Percentiles rank a stretch among this genome's conserved stretches.
phyloP scores from a whole-genome alignment of 2,113 vertebrate genomes.

The Epinephelus lanceolatus region DNA sequence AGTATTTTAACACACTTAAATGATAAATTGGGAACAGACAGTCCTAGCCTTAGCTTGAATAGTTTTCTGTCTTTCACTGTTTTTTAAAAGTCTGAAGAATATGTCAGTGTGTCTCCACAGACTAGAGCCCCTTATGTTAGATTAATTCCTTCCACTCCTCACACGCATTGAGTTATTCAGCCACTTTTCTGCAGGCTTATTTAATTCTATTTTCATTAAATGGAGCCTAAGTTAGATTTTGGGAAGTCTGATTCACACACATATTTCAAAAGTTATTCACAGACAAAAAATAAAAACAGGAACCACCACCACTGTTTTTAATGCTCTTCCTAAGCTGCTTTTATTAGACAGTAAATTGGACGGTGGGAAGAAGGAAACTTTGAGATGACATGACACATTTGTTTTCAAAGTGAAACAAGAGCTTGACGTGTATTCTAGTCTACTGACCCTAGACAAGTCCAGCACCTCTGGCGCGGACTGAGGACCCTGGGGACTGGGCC shows the following conservation, averaged over 20 bases:
- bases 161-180: background rate
- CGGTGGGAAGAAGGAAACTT: slow-evolving; percentile 1
- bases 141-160: background rate
- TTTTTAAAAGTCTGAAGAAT: too few relatives aligned
- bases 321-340: slow-evolving; percentile 15
- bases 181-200: background rate
- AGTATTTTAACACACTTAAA: too few relatives aligned
- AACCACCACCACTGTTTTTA: slow-evolving; percentile 9
- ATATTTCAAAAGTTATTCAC: slow-evolving; percentile 21
- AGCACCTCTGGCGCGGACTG: background rate
- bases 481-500: slow-evolving; percentile 11
- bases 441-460: background rate
- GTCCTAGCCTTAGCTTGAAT: background rate
- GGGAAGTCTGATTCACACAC: slow-evolving; percentile 36
- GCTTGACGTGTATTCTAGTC: background rate
- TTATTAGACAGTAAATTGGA: background rate
- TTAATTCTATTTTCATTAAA: background rate
- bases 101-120: background rate
- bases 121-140: background rate
- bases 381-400: background rate
- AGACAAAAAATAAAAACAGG: slow-evolving; percentile 17
- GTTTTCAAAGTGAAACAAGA: background rate
- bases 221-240: background rate
- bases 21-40: too few relatives aligned
- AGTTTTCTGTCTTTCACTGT: background rate